Base-by-base conservation (phyloP, 2,888 invertebrate genomes). In the Pyrgus malvae region DNA sequence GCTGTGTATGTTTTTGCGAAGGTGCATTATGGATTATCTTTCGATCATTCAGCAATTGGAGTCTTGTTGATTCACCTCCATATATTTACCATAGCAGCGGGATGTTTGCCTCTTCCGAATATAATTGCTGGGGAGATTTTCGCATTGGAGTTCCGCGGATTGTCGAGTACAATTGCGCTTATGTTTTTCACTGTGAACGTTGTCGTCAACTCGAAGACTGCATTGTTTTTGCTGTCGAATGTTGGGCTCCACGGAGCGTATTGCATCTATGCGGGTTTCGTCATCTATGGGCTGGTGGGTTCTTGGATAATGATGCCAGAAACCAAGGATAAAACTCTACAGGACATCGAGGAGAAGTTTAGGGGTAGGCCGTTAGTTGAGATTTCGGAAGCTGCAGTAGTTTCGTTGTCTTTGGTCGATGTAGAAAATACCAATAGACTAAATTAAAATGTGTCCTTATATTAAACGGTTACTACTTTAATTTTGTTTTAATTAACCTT, bases 61-160 rank as follows among this genome's bases (percentile, higher is more conserved):
- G 72, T 91, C 59, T 56, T 90, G 59, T 68, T 91, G 66, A 68
- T 92, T 38, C 72, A 93, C 64, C 60, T 82, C 0, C 92, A 92
- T 60, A 91, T 91, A 25, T 81, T 89, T 9, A 89, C 91, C 9
- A 82, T 92, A 1, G 84, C 90, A 5, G 75, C 91, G 1, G 93
- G 94, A 0, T 79, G 92, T 66, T 75, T 92, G 9, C 93, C 93
- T 0, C 62, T 95, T 48, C 94, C 94, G 0, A 94, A 93, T 83
- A 91, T 93, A 6, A 91, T 95, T 78, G 91, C 93, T 41, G 94
- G 94, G 0, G 95, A 95, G 71, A 83, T 94, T 0, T 94, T 93
- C 59, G 90, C 93, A 1, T 80, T 91, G 19, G 84, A 89, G 40
- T 90, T 90, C 41, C 83, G 93, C 41, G 92, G 92, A n/a, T 72